These are phyloP conservation scores for Napeogenes sylphis DNA, from an alignment of 2,888 invertebrate genomes.

Conservation along the genomic window DNA sequence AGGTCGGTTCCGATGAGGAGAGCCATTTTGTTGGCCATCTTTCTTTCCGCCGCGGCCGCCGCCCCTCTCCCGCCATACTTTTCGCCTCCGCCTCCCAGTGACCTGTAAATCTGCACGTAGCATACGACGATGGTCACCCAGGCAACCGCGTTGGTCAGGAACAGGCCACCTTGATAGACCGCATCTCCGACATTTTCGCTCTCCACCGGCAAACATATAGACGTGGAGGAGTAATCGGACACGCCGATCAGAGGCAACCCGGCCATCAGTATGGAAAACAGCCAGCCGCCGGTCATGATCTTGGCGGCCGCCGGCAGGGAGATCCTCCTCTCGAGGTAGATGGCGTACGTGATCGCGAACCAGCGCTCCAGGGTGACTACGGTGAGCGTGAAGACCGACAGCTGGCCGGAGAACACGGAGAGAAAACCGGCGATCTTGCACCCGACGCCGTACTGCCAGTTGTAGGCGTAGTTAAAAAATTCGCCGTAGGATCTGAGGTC, in stretches of 20 bases:
- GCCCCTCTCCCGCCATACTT: constrained; percentile 80
- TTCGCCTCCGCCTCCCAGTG: constrained; percentile 84
- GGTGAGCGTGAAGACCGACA: constrained; percentile 91
- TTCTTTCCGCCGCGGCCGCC: constrained; percentile 81
- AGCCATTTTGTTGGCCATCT: constrained; percentile 93
- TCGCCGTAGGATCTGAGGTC: constrained; percentile 90
- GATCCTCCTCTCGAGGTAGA: constrained; percentile 88
- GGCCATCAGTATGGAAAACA: constrained; percentile 86
- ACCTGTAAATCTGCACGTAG: constrained; percentile 91
- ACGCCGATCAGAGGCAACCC: constrained; percentile 88
- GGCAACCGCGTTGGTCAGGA: constrained; percentile 87
- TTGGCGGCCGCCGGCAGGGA: constrained; percentile 83
- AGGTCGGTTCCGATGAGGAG: constrained; percentile 92
- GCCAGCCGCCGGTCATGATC: constrained; percentile 88
- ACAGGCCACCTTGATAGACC: constrained; percentile 84
- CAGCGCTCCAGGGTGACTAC: constrained; percentile 91
- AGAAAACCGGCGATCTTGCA: constrained; percentile 92
- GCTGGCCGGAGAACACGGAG: constrained; percentile 90
- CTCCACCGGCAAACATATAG: constrained; percentile 93
- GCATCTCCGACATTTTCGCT: constrained; percentile 82
- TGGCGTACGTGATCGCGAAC: constrained; percentile 90
- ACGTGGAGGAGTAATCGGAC: constrained; percentile 91
- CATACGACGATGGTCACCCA: constrained; percentile 90
- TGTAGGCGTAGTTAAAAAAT: constrained; percentile 93
- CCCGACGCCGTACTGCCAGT: constrained; percentile 90